These are phyloP conservation scores for Machimus atricapillus DNA, from an alignment of 2,888 invertebrate species.

Conservation along the genomic window DNA sequence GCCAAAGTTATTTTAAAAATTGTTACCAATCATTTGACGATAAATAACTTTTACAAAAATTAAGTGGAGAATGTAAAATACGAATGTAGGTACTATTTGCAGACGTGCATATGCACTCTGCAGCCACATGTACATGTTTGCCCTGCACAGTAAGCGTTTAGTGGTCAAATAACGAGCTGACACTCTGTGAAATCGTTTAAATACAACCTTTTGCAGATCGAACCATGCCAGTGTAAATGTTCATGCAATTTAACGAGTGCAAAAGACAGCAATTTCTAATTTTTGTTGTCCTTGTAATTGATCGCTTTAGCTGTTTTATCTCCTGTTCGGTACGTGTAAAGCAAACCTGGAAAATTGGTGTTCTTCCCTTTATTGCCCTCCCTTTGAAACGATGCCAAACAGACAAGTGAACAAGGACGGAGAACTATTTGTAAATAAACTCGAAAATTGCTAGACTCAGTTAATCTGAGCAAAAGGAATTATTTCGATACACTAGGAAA, in stretches of 20 bases:
- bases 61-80: background rate
- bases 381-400: background rate
- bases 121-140: background rate
- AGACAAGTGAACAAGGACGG: background rate
- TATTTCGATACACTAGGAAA: background rate
- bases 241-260: background rate
- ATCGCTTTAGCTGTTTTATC: background rate
- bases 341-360: background rate
- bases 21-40: too few relatives aligned
- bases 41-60: too few relatives aligned
- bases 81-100: background rate
- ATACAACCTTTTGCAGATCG: background rate
- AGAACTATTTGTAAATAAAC: background rate
- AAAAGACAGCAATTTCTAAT: background rate
- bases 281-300: background rate
- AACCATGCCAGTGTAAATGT: background rate
- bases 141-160: background rate
- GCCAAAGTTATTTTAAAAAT: too few relatives aligned
- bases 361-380: background rate
- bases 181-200: background rate
- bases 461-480: background rate
- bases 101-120: background rate
- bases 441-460: background rate
- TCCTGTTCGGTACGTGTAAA: background rate
- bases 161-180: background rate